Base-by-base conservation (phyloP, 2,113 vertebrate species). In the Clarias macrocephalus region DNA sequence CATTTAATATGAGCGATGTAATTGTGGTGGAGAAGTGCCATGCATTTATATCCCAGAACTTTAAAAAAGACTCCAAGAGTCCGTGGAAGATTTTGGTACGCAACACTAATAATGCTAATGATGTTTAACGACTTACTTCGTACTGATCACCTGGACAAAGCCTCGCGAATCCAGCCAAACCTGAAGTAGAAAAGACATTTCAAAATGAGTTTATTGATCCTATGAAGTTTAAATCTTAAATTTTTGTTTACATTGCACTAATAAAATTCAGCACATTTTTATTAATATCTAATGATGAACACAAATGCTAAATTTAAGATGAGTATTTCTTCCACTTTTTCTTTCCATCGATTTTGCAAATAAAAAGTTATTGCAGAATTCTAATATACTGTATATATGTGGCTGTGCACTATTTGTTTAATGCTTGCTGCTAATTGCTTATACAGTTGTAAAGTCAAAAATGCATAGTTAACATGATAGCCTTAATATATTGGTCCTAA, bases 61-160 rank as follows among this genome's bases (percentile, higher is more conserved):
- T 73, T 23, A 75, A 16, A 66, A 86, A 80, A 70, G 59, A 25
- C 7, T 59, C 12, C 30, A 83, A 25, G 62, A 66, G 66, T 60
- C 42, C 54, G 3, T 77, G 3, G 16, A 65, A 3, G 28, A n/a
- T 28, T 80, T 77, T 48, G 2, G 7, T 8, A 54, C 48, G 3
- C 18, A 77, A 63, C 37, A 85, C 4, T 12, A 85, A 68, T 30
- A 21, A 11, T 37, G 54, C 15, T 80, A 57, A 59, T 80, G 21
- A 33, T 23, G 28, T 52, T 30, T 48, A 70, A 79, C 60, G 9
- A 85, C 96, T 66, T 91, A 96, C 98, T 93, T 99, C 98, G 0
- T 99, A 99, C 13, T 99, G 98, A 92, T 99, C 98, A 89, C 98
- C 98, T 0, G 98, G 98, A 93, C 98, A 99, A 87, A 99, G 97